phyloP scores from a whole-genome alignment of 2,888 invertebrate species.

The Chorisops tibialis region DNA sequence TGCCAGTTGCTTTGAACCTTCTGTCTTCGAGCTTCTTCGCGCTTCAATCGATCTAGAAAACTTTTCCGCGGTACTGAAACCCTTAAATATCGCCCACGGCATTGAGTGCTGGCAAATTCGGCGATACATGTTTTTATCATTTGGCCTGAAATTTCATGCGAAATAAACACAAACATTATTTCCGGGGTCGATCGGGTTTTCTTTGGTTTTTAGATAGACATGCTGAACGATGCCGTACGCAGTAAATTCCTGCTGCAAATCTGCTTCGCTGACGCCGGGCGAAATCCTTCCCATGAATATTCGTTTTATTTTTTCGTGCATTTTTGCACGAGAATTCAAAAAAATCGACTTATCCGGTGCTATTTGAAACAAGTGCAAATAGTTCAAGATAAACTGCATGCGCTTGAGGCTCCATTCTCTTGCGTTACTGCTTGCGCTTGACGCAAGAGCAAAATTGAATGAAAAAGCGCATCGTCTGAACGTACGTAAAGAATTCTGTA shows the following conservation, averaged over 20 bases:
- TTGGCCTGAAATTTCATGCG: conserved; percentile 53
- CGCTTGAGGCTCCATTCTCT: no score
- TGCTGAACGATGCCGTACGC: conserved; percentile 46
- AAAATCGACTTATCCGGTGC: no score
- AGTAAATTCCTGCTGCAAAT: conserved; percentile 43
- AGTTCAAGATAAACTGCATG: no score
- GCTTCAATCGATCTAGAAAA: conserved; percentile 65
- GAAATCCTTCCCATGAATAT: conserved; percentile 50
- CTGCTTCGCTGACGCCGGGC: conserved; percentile 41
- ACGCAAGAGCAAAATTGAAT: no score
- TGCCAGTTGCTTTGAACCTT: no score
- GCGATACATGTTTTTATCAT: conserved; percentile 47
- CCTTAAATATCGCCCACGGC: conserved; percentile 56
- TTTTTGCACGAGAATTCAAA: no score
- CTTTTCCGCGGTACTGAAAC: conserved; percentile 68
- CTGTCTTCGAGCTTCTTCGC: conserved; percentile 51
- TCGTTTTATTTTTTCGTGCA: conserved; percentile 39
- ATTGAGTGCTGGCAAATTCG: conserved; percentile 52
- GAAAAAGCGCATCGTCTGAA: no score
- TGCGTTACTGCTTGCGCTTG: no score
- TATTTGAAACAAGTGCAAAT: no score
- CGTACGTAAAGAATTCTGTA: no score
- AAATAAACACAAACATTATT: conserved; percentile 62
- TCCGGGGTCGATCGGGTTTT: conserved; percentile 40
- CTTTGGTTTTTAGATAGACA: conserved; percentile 48